Evolutionary conservation across 1,140 invertebrate species (phyloP), one percentile per base, ranked within the genome.

Genomic region (Aphaenogaster rudis): DNA sequence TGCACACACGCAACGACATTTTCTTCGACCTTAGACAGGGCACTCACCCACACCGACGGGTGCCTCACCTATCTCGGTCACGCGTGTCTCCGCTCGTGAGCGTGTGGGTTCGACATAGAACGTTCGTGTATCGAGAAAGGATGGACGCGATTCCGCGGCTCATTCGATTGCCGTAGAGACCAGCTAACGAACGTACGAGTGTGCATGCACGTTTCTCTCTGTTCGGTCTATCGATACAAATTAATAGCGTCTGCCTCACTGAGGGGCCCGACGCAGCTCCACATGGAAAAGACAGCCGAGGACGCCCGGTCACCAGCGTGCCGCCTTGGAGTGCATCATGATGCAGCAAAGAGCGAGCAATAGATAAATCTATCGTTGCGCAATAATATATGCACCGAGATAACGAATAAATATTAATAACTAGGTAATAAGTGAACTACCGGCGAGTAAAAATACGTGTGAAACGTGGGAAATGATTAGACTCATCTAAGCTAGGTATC

Each of bases 171-270:
- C 76, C 82, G 66, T 57, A 66, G 78, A 78, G 66, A 45, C 84
- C 77, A 86, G 88, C 90, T 90, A 90, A 90, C 87, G 81, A 92
- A 92, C 78, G 80, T 88, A 86, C 72, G 50, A 88, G 66, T 82
- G 74, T 77, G 88, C 87, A 88, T 92, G 91, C 86, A 87, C 84
- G 85, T 86, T 87, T 79, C 82, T 50, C 72, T 80, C 72, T 80
- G 87, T 86, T 89, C 82, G 54, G 54, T 92, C 71, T 84, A 84
- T 91, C 90, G 90, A 92, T 92, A 93, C 91, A 91, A 93, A 93
- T 93, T 93, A 92, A 92, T 91, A 92, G 87, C 80, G 79, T 92
- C 85, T 86, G 61, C 84, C 36, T 57, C 64, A 42, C 15, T 11
- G 8, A 28, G 45, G 13, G 11, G n/a, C 39, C 4, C 17, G 54